Percentiles rank a stretch among this genome's conserved stretches.
Evolutionary conservation across 2,888 invertebrate genomes (phyloP).

Genomic region (Campoletis raptor): DNA sequence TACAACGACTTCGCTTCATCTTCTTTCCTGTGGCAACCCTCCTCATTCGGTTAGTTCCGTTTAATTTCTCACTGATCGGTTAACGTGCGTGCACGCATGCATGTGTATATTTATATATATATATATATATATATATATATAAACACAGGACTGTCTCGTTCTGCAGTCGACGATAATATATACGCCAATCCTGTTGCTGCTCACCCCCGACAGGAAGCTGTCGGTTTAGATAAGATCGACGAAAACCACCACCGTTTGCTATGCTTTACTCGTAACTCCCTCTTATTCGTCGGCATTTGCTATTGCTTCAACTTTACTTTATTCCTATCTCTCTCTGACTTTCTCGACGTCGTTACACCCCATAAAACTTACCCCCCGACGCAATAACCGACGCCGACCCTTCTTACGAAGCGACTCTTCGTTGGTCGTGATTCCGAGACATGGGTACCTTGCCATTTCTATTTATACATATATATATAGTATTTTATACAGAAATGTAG

Average conservation of each 20-base stretch:
- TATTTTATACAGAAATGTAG: slow-evolving; percentile 16
- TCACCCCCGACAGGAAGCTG: slow-evolving; percentile 79
- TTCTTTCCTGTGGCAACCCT: slow-evolving; percentile 60
- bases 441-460: slow-evolving; percentile 13
- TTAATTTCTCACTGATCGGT: slow-evolving; percentile 73
- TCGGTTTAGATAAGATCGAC: slow-evolving; percentile 83
- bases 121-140: slow-evolving; percentile 43
- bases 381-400: slow-evolving; percentile 81
- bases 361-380: slow-evolving; percentile 80
- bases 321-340: slow-evolving; percentile 32
- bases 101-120: slow-evolving; percentile 60
- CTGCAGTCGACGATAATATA: slow-evolving; percentile 42
- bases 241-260: slow-evolving; percentile 71
- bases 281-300: slow-evolving; percentile 43
- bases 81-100: slow-evolving; percentile 74
- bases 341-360: slow-evolving; percentile 79
- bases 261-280: slow-evolving; percentile 47
- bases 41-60: slow-evolving; percentile 64
- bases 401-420: slow-evolving; percentile 63
- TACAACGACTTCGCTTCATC: slow-evolving; percentile 55
- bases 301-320: slow-evolving; percentile 33
- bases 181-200: slow-evolving; percentile 58
- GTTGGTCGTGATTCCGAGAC: slow-evolving; percentile 71
- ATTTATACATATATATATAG: slow-evolving; percentile 30
- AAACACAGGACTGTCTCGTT: slow-evolving; percentile 17